phyloP scores from a whole-genome alignment of 2,888 invertebrate species.

The Pseudoips prasinana region DNA sequence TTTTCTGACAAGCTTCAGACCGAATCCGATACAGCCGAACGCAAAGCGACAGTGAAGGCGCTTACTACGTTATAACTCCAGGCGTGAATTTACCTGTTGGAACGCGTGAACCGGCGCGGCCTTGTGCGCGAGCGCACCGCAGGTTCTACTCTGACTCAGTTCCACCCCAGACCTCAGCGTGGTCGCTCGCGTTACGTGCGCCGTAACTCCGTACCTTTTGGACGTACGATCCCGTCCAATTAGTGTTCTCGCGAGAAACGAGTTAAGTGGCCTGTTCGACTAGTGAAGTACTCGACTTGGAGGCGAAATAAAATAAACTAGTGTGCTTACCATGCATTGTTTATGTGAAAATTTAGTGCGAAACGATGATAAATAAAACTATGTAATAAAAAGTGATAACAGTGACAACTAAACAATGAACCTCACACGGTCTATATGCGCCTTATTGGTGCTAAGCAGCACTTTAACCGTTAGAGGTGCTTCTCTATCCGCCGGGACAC shows the following conservation, averaged over 20 bases:
- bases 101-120: slow-evolving; percentile 83
- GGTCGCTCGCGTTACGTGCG: slow-evolving; percentile 67
- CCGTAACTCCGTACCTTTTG: slow-evolving; percentile 46
- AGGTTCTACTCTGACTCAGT: slow-evolving; percentile 75
- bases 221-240: slow-evolving; percentile 75
- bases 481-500: slow-evolving; percentile 79
- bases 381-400: slow-evolving; percentile 71
- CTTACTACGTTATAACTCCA: slow-evolving; percentile 58
- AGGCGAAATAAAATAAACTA: slow-evolving; percentile 61
- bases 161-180: slow-evolving; percentile 76
- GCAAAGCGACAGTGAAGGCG: slow-evolving; percentile 51
- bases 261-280: slow-evolving; percentile 78
- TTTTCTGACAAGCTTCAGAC: slow-evolving; percentile 73
- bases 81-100: slow-evolving; percentile 80
- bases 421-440: slow-evolving; percentile 63
- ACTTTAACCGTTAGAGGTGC: slow-evolving; percentile 66
- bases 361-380: slow-evolving; percentile 64
- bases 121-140: slow-evolving; percentile 83
- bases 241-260: slow-evolving; percentile 78
- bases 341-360: slow-evolving; percentile 63
- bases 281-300: slow-evolving; percentile 61
- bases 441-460: slow-evolving; percentile 67
- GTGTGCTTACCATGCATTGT: slow-evolving; percentile 55
- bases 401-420: slow-evolving; percentile 69
- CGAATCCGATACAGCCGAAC: slow-evolving; percentile 55